Evolutionary conservation across 1,140 invertebrate species (phyloP).

Genomic region (Frieseomelitta varia): DNA sequence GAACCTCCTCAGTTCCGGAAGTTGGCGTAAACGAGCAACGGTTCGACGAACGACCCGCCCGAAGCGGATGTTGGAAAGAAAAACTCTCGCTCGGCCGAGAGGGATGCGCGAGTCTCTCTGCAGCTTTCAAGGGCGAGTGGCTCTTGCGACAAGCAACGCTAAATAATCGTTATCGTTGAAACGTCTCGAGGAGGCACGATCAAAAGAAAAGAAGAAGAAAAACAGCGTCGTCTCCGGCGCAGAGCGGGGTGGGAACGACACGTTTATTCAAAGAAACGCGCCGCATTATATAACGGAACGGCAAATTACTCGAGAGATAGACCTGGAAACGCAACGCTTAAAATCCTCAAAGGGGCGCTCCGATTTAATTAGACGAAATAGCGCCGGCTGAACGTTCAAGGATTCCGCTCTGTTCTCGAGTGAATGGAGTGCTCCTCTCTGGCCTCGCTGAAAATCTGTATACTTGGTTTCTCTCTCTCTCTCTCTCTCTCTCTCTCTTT

Average conservation of each 20-base stretch:
- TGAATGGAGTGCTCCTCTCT: constrained; percentile 25
- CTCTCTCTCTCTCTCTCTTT: not conserved
- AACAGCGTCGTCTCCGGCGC: not conserved
- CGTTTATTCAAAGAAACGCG: constrained; percentile 43
- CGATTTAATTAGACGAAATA: constrained; percentile 66
- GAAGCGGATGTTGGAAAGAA: no score
- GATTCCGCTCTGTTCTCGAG: constrained; percentile 28
- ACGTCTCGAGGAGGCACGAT: not conserved
- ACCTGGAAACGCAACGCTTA: constrained; percentile 57
- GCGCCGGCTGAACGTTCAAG: constrained; percentile 23
- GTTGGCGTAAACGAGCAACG: not conserved
- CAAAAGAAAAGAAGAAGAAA: not conserved
- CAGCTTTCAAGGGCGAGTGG: not conserved
- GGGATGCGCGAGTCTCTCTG: not conserved
- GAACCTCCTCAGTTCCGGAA: not conserved
- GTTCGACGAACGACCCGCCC: no score
- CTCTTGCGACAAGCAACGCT: not conserved
- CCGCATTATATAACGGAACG: constrained; percentile 41
- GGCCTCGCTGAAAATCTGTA: constrained; percentile 34
- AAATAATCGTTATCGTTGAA: not conserved
- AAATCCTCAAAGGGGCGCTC: constrained; percentile 48
- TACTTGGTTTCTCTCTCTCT: constrained; percentile 5
- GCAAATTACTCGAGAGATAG: constrained; percentile 57
- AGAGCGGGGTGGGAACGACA: not conserved
- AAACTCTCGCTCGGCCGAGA: no score